These are phyloP conservation scores for Semaprochilodus insignis DNA, from an alignment of 2,797 vertebrate species.

Conservation along the genomic window DNA sequence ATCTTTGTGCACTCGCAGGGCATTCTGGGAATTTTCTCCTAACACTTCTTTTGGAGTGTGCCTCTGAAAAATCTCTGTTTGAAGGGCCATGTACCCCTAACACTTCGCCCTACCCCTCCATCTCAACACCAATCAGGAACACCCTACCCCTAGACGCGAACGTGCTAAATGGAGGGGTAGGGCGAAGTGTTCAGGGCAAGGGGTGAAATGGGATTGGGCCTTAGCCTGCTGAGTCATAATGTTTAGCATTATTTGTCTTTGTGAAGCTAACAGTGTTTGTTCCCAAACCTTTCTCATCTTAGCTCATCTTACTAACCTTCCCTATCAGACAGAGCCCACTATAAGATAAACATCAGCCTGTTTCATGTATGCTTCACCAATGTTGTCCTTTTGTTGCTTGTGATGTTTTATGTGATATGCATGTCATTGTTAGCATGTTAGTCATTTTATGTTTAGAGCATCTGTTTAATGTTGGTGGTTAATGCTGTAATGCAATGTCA, in stretches of 20 bases:
- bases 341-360: not conserved
- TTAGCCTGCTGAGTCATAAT: no score
- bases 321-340: not conserved
- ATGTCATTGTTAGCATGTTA: conserved; percentile 27
- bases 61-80: no score
- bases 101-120: no score
- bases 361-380: not conserved
- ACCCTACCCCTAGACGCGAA: no score
- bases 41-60: no score
- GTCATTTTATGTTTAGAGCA: conserved; percentile 28
- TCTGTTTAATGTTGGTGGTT: conserved; percentile 36
- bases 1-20: no score
- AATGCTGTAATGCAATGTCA: conserved; percentile 30
- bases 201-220: no score
- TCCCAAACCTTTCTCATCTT: not conserved
- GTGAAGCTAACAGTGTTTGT: not conserved
- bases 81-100: no score
- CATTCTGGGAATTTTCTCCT: no score
- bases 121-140: no score
- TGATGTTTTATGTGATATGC: conserved; percentile 18
- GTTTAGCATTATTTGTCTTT: not conserved
- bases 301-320: conserved; percentile 5
- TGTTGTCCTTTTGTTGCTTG: conserved; percentile 8
- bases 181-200: no score
- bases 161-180: no score